These are phyloP conservation scores for Archilochus colubris DNA, from an alignment of 2,113 vertebrate genomes.

Conservation along the genomic window DNA sequence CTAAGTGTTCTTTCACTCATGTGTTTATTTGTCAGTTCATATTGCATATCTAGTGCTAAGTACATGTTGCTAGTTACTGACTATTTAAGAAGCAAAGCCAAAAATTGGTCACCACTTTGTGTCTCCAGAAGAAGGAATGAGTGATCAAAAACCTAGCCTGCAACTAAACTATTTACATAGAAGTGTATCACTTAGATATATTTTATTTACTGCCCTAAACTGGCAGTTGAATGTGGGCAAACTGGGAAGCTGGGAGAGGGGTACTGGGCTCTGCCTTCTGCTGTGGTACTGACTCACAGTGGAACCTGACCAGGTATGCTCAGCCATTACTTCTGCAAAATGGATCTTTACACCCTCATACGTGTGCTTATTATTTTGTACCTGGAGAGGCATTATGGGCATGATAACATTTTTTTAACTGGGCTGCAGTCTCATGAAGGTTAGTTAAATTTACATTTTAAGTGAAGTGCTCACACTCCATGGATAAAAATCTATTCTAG, in stretches of 20 bases:
- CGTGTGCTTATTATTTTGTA: not conserved
- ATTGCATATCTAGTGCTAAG: not conserved
- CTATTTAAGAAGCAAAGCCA: not conserved
- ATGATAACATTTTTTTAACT: not conserved
- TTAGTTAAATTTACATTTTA: not conserved
- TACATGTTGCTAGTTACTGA: not conserved
- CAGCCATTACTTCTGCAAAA: not conserved
- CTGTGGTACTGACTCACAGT: not conserved
- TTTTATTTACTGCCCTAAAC: not conserved
- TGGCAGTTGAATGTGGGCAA: not conserved
- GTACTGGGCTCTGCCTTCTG: not conserved
- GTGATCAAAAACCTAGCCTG: not conserved
- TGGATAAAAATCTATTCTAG: not conserved
- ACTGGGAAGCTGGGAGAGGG: not conserved
- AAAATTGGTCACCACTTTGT: not conserved
- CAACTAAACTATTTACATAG: not conserved
- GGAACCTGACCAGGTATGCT: not conserved
- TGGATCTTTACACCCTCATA: not conserved
- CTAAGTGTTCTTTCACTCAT: not conserved
- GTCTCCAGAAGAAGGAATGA: not conserved
- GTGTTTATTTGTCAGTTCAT: not conserved
- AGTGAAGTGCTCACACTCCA: not conserved
- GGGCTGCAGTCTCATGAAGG: not conserved
- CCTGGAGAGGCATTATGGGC: not conserved
- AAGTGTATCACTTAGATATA: not conserved